Conservation (phyloP, 2,888 invertebrate species). For the Harmothoe impar region DNA sequence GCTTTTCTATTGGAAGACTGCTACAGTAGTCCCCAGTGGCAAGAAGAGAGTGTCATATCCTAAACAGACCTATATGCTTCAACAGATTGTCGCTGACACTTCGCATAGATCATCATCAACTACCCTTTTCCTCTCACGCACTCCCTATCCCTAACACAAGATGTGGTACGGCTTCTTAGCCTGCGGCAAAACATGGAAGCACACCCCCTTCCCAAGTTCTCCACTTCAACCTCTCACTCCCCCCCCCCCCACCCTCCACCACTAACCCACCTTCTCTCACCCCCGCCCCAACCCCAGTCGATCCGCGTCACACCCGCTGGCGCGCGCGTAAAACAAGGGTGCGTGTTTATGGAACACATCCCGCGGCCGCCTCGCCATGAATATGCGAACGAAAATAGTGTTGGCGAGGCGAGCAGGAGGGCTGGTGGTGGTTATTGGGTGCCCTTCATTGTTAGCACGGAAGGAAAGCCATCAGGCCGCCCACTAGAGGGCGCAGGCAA, state of each 20-base stretch:
- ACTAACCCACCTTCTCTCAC: not conserved
- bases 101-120: constrained; percentile 15
- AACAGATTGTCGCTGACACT: not conserved
- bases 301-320: not conserved
- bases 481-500: not conserved
- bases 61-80: constrained; percentile 14
- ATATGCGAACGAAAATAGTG: constrained; percentile 58
- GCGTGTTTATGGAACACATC: constrained; percentile 56
- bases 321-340: constrained; percentile 51
- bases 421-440: constrained; percentile 15
- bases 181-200: not conserved
- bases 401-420: not conserved
- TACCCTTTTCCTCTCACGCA: not conserved
- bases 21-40: not conserved
- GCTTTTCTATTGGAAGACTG: not conserved
- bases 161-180: too few relatives aligned
- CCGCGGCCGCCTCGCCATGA: not conserved
- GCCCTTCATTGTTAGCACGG: constrained; percentile 53
- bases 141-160: not conserved
- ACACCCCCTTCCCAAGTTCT: not conserved
- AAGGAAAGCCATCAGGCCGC: constrained; percentile 56
- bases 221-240: constrained; percentile 7
- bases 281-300: not conserved
- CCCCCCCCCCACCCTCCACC: not conserved
- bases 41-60: constrained; percentile 6